phyloP scores from a whole-genome alignment of 2,113 vertebrate genomes.

The Rhinichthys klamathensis region DNA sequence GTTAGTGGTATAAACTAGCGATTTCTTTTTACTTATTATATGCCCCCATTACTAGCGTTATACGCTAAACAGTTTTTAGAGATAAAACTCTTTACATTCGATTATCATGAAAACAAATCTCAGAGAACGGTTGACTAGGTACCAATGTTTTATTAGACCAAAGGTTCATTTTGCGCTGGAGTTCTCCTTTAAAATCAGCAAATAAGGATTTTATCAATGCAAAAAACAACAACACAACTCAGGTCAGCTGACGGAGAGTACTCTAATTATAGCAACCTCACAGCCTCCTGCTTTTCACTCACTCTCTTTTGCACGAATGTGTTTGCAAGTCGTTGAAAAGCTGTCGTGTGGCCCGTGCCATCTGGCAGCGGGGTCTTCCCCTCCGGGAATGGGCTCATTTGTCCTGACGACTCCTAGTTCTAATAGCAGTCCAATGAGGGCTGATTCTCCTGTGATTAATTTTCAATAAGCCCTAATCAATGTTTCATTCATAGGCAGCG shows the following conservation, averaged over 20 bases:
- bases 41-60: no score
- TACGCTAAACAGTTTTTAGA: no score
- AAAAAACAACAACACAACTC: slow-evolving; percentile 21
- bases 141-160: no score
- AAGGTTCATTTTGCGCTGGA: no score
- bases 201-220: slow-evolving; percentile 14
- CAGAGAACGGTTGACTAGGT: no score
- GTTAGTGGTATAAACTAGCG: no score
- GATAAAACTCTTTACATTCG: no score
- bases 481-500: slow-evolving; percentile 64
- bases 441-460: slow-evolving; percentile 56
- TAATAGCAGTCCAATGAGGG: slow-evolving; percentile 44
- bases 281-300: slow-evolving; percentile 45
- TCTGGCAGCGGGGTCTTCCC: slow-evolving; percentile 60
- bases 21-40: no score
- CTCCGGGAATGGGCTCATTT: slow-evolving; percentile 57
- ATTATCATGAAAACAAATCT: no score
- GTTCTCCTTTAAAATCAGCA: neutral
- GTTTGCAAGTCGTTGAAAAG: slow-evolving; percentile 43
- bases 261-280: slow-evolving; percentile 68
- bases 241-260: slow-evolving; percentile 55
- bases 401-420: slow-evolving; percentile 54
- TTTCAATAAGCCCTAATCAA: slow-evolving; percentile 68
- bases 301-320: slow-evolving; percentile 23
- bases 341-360: slow-evolving; percentile 47